Conservation (phyloP, 2,113 vertebrate species). For the Phoxinus phoxinus region DNA sequence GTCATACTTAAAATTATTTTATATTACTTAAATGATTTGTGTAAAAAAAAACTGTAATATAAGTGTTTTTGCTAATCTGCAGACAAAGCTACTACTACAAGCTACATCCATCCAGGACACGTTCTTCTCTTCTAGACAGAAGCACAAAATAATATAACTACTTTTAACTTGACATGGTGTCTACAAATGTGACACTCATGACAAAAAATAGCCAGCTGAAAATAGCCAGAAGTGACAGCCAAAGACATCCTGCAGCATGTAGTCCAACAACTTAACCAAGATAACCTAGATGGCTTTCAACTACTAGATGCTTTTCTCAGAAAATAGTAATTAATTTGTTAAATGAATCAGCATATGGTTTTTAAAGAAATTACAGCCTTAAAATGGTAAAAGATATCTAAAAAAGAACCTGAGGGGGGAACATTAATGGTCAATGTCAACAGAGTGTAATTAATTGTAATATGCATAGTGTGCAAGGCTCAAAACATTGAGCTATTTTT, state of each 20-base stretch:
- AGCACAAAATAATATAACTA: neutral
- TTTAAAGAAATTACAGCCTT: neutral
- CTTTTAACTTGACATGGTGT: neutral
- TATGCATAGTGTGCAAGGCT: neutral
- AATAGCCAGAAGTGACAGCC: neutral
- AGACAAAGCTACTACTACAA: neutral
- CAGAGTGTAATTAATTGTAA: neutral
- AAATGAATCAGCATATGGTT: neutral
- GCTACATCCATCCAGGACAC: neutral
- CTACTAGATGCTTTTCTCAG: neutral
- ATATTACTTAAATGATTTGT: neutral
- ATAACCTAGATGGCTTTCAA: neutral
- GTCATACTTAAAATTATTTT: neutral
- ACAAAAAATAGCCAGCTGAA: neutral
- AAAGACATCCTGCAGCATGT: neutral
- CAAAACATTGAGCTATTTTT: conserved; percentile 33
- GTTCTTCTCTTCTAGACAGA: neutral
- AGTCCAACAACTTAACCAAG: too few relatives aligned
- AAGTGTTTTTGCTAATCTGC: neutral
- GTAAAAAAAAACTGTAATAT: too few relatives aligned
- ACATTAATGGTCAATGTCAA: conserved; percentile 9
- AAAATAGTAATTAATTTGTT: neutral
- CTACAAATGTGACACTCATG: neutral
- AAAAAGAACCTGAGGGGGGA: neutral
- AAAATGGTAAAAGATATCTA: neutral